Evolutionary conservation across 2,888 invertebrate species (phyloP).

Genomic region (Thumatha senex): DNA sequence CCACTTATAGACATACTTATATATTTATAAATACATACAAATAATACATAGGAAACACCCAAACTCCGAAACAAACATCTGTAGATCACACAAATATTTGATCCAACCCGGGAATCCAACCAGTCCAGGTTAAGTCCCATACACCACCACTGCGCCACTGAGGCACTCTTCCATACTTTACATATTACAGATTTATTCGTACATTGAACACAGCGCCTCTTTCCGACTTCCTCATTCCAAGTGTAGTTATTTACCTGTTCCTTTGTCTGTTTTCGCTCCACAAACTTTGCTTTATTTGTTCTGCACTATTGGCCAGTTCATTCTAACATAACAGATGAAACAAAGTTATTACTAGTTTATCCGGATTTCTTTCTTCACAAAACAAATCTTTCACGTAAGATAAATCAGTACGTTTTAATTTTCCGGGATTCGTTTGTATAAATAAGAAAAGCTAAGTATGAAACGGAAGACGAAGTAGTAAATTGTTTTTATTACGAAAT

Average conservation of each 20-base stretch:
- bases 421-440: conserved; percentile 8
- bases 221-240: conserved; percentile 54
- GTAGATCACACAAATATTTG: too few relatives aligned
- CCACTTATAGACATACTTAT: too few relatives aligned
- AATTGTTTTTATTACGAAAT: conserved; percentile 1
- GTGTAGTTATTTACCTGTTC: conserved; percentile 77
- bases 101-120: too few relatives aligned
- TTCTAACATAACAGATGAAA: conserved; percentile 73
- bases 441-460: conserved; percentile 3
- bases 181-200: conserved; percentile 40
- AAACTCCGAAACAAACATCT: too few relatives aligned
- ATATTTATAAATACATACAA: too few relatives aligned
- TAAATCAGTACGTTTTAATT: conserved; percentile 30
- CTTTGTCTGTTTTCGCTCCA: conserved; percentile 79
- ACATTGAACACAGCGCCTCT: conserved; percentile 46
- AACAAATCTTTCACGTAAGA: conserved; percentile 34
- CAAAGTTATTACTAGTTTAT: conserved; percentile 69
- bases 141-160: too few relatives aligned
- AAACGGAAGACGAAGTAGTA: not conserved
- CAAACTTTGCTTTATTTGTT: conserved; percentile 74
- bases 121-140: not conserved
- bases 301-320: conserved; percentile 73
- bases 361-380: conserved; percentile 64
- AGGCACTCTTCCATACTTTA: not conserved
- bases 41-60: too few relatives aligned